Base-by-base conservation (phyloP, 2,888 invertebrate genomes). In the Tachina fera region DNA sequence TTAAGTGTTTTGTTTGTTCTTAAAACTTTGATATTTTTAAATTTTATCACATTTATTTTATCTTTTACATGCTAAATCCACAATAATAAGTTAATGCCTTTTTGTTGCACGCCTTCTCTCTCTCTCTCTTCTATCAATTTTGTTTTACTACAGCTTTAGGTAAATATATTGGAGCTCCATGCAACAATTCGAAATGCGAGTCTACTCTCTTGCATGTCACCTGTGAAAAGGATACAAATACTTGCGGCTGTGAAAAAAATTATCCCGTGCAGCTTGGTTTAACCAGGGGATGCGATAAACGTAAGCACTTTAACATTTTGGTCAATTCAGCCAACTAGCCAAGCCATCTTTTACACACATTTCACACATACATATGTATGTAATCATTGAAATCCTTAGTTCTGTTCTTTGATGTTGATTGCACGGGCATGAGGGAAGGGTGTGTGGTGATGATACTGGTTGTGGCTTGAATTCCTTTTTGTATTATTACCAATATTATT, bases 261-360 rank as follows among this genome's bases (percentile, higher is more conserved):
- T 96, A 96, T 92, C 96, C 97, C n/a, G 97, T 97, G 89, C 94
- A 95, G 90, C 95, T 97, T 88, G 96, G 96, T 84, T 94, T 95
- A 88, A 94, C 94, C 88, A 96, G 95, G 89, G 97, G 97, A 90
- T 97, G 97, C 93, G 96, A 96, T 91, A 97, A 97, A 95, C 96
- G 97, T 97, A 93, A 94, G 95, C 94, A 83, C 22, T 45, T 60
- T 51, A 49, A 6, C 31, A 67, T 19, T 22, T 39, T 68, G 31
- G 16, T 14, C 51, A 47, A 3, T 31, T 16, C 51, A 67, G 45
- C 56, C 67, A 78, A 5, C 60, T 22, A 68, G 9, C 43, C 58
- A 39, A 47, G 9, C 63, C 41, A 67, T 31, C 61, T 39, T 45
- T 22, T 56, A 10, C 9, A 10, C 56, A 65, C 19, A 71, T 47